Evolutionary conservation across 2,113 vertebrate genomes (phyloP), one percentile per base, ranked within the genome.

Genomic region (Calonectris borealis): DNA sequence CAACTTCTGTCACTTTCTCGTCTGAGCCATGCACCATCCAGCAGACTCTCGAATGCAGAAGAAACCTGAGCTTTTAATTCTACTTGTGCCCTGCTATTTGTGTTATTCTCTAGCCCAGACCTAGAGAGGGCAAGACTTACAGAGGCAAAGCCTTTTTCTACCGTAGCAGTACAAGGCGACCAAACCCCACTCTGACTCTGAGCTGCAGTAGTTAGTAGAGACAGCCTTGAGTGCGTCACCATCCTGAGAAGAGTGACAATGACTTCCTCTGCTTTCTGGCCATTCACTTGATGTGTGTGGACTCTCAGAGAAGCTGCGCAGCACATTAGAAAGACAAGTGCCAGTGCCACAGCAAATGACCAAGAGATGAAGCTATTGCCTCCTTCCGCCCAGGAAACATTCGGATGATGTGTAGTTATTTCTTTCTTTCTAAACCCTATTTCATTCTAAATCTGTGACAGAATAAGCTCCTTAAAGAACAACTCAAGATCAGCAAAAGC

Each of bases 81-180:
- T 32, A 46, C 32, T 64, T 3, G 0, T 48, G 70, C 38, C 51
- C 75, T 60, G 25, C 29, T 78, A 48, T 22, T 75, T 62, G 55
- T 75, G 36, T 40, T 42, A 7, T 21, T 84, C 32, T 57, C 21
- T 44, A 82, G 48, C 26, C n/a, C 18, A 60, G 52, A 58, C 13
- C 40, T 44, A 44, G 44, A 31, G 34, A 70, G 25, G 16, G 32
- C 22, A 91, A 38, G 5, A 5, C 27, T 31, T 58, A 44, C 10
- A 60, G 18, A 49, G 36, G 16, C 6, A 52, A 93, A 91, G 17
- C 26, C 26, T 79, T 95, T 61, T 60, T 57, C 29, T 48, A 5
- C 7, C 1, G 0, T 0, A 48, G 36, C 29, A 68, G 9, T 24
- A 29, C 2, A 7, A 79, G 29, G 57, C n/a, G 91, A 46, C 8